Evolutionary conservation across 2,797 vertebrate genomes (phyloP), one percentile per base, ranked within the genome.

Genomic region (Pempheris klunzingeri): DNA sequence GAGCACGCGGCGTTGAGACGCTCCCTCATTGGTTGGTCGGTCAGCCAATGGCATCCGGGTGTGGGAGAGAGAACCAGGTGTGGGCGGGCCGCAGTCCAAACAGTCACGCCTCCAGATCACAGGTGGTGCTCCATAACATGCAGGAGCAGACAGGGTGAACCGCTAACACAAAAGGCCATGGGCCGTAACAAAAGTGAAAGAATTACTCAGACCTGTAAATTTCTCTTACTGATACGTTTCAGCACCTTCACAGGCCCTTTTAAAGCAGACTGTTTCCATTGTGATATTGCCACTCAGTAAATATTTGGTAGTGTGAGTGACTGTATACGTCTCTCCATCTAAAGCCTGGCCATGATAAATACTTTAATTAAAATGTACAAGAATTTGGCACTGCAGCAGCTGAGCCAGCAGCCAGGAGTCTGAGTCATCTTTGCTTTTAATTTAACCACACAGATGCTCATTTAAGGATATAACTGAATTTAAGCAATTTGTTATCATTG

Each of bases 371-470:
- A 61, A 68, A 61, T 36, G 1, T 65, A 13, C 26, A 64, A 20
- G 20, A 20, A 44, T 36, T 53, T 60, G 55, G 46, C 34, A 60
- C 28, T 8, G 24, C 10, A 60, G 47, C 53, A 24, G n/a, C 34
- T 59, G 15, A 59, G 18, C 32, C 11, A 3, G 28, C 8, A 41
- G 72, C 38, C 72, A 76, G 15, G 8, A 60, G 20, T 43, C 12
- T 63, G 58, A 77, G 46, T 26, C 46, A 65, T 54, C n/a, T 46
- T 65, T 41, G 34, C 34, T 39, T 47, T 28, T 38, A 26, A 39
- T 70, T 2, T 18, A 32, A 28, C 34, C 39, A 55, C 30, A 28
- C 13, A 60, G 46, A 65, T 53, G 30, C 28, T 65, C 60, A 52
- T 65, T 71, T 52, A 38, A 55, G 54, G 24, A 12, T 44, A 66